Evolutionary conservation across 92 coral and sea anemone genomes (phyloP).

Genomic region (Anthopleura xanthogrammica): DNA sequence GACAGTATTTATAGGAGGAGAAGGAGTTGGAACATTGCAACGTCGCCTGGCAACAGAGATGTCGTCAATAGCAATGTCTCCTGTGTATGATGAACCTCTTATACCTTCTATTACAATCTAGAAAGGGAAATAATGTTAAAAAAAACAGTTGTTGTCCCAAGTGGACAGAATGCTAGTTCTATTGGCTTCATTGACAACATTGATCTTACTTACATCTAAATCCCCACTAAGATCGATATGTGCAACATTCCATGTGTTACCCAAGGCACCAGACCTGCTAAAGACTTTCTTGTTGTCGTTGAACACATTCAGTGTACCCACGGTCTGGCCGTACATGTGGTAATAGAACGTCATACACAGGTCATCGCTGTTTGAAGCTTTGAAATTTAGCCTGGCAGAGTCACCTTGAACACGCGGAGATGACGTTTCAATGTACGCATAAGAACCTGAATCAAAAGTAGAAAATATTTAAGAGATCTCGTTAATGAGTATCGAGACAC

Average conservation of each 20-base stretch:
- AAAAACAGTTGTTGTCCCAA: neutral
- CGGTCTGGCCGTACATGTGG: constrained; percentile 43
- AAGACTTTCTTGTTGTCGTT: constrained; percentile 28
- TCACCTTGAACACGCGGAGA: constrained; percentile 6
- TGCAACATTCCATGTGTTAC: constrained; percentile 43
- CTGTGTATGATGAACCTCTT: constrained; percentile 41
- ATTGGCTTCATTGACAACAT: neutral
- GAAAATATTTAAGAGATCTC: too few relatives aligned
- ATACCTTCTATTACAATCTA: constrained; percentile 58
- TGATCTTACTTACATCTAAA: neutral
- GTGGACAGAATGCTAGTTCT: neutral
- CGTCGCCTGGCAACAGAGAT: constrained; percentile 41
- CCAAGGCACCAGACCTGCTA: constrained; percentile 37
- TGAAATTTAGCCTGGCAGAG: constrained; percentile 37
- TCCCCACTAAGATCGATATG: constrained; percentile 22
- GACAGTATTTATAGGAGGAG: constrained; percentile 5
- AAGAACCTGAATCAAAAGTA: constrained; percentile 7
- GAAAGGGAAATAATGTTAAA: neutral
- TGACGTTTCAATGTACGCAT: constrained; percentile 37
- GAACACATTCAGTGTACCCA: constrained; percentile 40
- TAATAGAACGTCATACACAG: constrained; percentile 50
- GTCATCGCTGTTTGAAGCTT: neutral
- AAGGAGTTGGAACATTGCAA: constrained; percentile 5
- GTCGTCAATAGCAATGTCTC: constrained; percentile 72
- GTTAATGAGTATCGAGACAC: too few relatives aligned